Evolutionary conservation across 2,888 invertebrate genomes (phyloP).

Genomic region (Sarcophaga caerulescens): DNA sequence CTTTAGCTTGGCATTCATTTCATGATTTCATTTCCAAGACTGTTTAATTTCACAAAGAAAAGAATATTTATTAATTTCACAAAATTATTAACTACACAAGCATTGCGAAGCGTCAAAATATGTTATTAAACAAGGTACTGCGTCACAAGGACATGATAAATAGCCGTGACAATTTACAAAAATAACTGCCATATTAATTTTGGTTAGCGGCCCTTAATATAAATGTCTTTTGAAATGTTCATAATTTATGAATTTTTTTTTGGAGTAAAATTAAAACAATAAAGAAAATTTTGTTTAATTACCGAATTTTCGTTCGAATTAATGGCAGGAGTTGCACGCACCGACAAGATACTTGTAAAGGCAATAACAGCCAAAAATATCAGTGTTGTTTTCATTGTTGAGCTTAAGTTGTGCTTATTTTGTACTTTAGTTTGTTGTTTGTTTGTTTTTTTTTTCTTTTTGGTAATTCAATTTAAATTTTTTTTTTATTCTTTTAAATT

Average conservation of each 20-base stretch:
- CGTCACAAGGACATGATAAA: conserved; percentile 16
- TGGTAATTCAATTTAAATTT: conserved; percentile 32
- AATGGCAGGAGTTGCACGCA: conserved; percentile 75
- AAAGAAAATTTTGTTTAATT: conserved; percentile 68
- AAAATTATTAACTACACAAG: too few species aligned
- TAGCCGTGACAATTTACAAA: background rate
- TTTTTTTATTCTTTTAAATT: conserved; percentile 14
- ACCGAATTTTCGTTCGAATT: conserved; percentile 78
- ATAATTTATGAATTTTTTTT: background rate
- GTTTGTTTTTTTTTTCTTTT: background rate
- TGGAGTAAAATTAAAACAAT: background rate
- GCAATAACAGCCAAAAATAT: conserved; percentile 72
- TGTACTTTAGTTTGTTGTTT: conserved; percentile 49
- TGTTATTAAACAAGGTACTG: too few species aligned
- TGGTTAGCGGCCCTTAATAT: too few species aligned
- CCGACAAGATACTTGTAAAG: conserved; percentile 71
- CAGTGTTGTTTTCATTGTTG: conserved; percentile 73
- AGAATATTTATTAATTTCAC: too few species aligned
- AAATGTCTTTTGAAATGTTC: too few species aligned
- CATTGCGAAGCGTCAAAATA: too few species aligned
- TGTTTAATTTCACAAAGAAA: too few species aligned
- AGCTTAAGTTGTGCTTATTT: background rate
- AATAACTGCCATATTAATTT: background rate
- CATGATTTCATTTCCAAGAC: too few species aligned
- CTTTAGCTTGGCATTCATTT: too few species aligned